phyloP scores from a whole-genome alignment of 2,113 vertebrate genomes.

The Gavia stellata region DNA sequence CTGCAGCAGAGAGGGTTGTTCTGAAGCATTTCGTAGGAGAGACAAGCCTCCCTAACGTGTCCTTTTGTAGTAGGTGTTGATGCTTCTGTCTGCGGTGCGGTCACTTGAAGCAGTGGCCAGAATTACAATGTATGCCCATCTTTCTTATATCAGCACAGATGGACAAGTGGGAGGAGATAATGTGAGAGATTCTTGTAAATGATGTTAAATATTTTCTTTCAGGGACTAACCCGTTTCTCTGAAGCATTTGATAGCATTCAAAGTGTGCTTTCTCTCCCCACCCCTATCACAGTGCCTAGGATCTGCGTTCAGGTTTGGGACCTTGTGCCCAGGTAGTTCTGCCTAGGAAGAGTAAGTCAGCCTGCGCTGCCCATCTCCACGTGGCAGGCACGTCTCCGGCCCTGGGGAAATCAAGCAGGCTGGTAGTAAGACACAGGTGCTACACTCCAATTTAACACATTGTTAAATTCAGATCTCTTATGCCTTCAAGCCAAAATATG shows the following conservation, averaged over 20 bases:
- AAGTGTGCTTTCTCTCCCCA: background rate
- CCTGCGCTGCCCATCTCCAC: background rate
- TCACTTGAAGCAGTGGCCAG: background rate
- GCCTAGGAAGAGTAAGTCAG: background rate
- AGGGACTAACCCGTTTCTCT: background rate
- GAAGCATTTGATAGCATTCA: background rate
- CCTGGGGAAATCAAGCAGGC: conserved; percentile 4
- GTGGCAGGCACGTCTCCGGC: background rate
- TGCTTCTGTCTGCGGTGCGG: background rate
- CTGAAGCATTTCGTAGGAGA: background rate
- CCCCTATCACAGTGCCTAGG: fast-evolving
- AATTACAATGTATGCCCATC: background rate
- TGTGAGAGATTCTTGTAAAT: background rate
- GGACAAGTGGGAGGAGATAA: background rate
- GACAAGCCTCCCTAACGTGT: background rate
- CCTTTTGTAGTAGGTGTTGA: background rate
- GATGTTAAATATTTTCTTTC: background rate
- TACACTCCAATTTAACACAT: background rate
- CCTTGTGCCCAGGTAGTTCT: background rate
- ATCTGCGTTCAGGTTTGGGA: fast-evolving
- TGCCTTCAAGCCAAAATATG: conserved; percentile 25
- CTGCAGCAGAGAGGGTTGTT: background rate
- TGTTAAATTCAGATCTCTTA: conserved; percentile 17
- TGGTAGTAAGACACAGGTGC: background rate
- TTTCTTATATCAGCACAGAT: background rate